Base-by-base conservation (phyloP, 1,140 invertebrate species). In the Apocrypta bakeri region DNA sequence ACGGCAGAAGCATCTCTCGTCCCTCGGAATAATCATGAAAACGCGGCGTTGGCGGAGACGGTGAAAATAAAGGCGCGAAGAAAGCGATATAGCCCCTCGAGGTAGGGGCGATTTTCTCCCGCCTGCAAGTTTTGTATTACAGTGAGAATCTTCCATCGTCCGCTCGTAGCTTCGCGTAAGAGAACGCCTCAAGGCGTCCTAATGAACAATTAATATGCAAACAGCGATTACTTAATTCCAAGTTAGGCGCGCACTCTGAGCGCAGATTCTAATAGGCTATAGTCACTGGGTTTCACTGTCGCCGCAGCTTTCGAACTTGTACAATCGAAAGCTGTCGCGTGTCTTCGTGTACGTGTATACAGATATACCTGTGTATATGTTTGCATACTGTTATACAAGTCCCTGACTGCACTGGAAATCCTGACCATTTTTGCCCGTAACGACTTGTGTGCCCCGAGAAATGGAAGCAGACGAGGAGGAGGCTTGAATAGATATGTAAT, bases 171-270 rank as follows among this genome's bases (percentile, higher is more conserved):
- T n/a, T 75, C 73, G 24, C 25, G 2, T 3, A 37, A 12, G 8
- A 66, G 68, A 66, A 37, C 71, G 48, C 73, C 42, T 56, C 61
- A 29, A 14, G n/a, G 77, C 37, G 29, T 27, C 66, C 87, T 90
- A 91, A 91, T 90, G 88, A 90, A 90, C 90, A 90, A 91, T 91
- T 91, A 91, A 91, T 90, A 91, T 91, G 90, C 90, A 91, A 91
- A 91, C 88, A 90, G 84, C 88, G 86, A 90, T 90, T 90, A 91
- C 88, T 90, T 90, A 89, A 91, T 90, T 90, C 87, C 86, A 88
- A 91, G 86, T 88, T 87, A 79, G 84, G 81, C 82, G 69, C 68
- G 29, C 84, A n/a, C n/a, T n/a, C n/a, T 85, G 14, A 17, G 48
- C 48, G 84, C 87, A 86, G 83, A 88, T 87, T 87, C 83, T 87